Evolutionary conservation across 2,888 invertebrate genomes (phyloP), one percentile per base, ranked within the genome.

Genomic region (Pterostichus madidus): DNA sequence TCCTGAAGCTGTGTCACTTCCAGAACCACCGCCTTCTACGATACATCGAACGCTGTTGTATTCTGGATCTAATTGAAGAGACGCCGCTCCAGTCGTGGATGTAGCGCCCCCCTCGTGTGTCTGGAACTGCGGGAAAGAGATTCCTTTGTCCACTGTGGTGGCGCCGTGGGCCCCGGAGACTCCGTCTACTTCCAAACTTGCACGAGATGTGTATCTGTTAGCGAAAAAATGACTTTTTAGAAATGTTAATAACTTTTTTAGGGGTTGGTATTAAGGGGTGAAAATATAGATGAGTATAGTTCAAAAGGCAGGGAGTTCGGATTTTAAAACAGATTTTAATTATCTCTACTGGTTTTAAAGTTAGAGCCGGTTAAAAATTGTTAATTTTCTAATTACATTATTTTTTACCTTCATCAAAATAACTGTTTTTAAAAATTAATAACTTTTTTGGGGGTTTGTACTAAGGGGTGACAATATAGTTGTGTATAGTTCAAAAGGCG

Each of bases 141-240:
- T 52, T 10, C 75, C 49, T 13, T 73, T 64, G 80, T 78, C 68
- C 15, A 80, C 68, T 87, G 91, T 90, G 89, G 91, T 91, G 90
- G 90, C 91, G 89, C 91, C 91, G 89, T 91, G 90, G 88, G 91
- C 91, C 87, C 90, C 89, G 89, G 91, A 91, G 89, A 90, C 90
- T 89, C 91, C 91, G 88, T 80, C 80, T 5, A 91, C 91, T 90
- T 92, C 92, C 86, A 91, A 90, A 84, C 91, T 91, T 83, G 91
- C 91, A 87, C 91, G 90, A 87, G 91, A 91, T 86, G 91, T 92
- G 89, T 91, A 92, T 52, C 80, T 80, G 88, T 90, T 91, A 89
- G 91, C 89, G 7, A 24, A 24, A 24, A 24, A 24, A 24, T 24
- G 24, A 24, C 24, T 24, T 24, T 2, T 24, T 24, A 24, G n/a